A percentile compares a stretch with the other conserved stretches of the same genome.
Evolutionary conservation across 2,888 invertebrate species (phyloP).

Genomic region (Tineola bisselliella): DNA sequence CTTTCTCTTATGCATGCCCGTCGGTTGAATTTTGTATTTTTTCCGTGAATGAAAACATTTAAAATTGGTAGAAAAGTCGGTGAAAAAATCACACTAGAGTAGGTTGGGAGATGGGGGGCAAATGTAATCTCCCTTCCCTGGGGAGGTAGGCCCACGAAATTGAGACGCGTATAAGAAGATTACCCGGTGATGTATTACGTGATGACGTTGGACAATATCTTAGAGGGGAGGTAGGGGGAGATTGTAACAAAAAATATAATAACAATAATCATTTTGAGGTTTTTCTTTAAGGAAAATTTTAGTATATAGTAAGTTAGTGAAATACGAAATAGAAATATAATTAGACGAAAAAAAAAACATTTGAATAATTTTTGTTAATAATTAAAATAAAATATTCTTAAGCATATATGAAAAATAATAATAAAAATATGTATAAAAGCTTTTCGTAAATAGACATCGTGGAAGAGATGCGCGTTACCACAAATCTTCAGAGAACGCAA

Average conservation of each 20-base stretch:
- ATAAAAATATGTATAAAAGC: no score
- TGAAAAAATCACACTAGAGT: neutral
- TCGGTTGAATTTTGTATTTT: no score
- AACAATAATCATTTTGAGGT: neutral
- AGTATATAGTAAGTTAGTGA: no score
- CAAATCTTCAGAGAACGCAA: slow-evolving; percentile 39
- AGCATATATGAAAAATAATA: no score
- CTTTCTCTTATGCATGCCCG: no score
- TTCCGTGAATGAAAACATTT: slow-evolving; percentile 28
- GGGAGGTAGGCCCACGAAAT: slow-evolving; percentile 33
- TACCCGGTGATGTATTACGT: slow-evolving; percentile 57
- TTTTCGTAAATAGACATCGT: slow-evolving; percentile 22
- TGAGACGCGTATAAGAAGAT: slow-evolving; percentile 59
- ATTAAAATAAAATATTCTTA: no score
- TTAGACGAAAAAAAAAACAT: no score
- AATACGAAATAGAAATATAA: neutral
- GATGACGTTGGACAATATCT: slow-evolving; percentile 24
- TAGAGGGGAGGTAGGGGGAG: neutral
- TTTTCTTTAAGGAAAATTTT: neutral
- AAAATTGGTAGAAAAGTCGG: neutral
- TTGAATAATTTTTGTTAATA: no score
- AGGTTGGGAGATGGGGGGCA: slow-evolving; percentile 22
- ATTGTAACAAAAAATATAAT: neutral
- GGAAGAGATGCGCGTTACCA: slow-evolving; percentile 22
- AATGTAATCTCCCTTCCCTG: slow-evolving; percentile 18